Conservation (phyloP, 1,140 invertebrate species). For the Planococcus citri region DNA sequence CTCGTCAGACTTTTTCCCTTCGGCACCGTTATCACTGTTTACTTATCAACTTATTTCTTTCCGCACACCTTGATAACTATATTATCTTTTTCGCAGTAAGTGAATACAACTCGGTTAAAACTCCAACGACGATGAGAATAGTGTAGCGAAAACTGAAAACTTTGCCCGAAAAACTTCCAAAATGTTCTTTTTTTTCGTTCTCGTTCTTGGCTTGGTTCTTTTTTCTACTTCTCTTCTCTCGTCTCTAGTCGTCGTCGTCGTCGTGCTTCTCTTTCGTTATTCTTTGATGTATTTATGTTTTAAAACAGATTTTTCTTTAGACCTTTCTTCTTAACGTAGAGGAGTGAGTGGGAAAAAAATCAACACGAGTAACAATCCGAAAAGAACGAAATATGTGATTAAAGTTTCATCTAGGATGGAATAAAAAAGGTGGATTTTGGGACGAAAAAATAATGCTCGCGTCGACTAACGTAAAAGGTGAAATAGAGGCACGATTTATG, state of each 20-base stretch:
- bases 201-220: background rate
- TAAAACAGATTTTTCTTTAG: background rate
- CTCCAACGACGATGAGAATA: background rate
- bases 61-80: conserved; percentile 1
- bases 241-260: too few relatives aligned
- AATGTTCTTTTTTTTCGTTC: conserved; percentile 6
- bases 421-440: too few relatives aligned
- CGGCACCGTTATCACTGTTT: conserved; percentile 14
- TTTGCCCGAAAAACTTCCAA: background rate
- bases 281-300: conserved; percentile 17
- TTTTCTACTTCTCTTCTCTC: background rate
- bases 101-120: background rate
- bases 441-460: too few relatives aligned
- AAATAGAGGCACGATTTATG: too few relatives aligned
- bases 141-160: background rate
- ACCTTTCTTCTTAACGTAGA: too few relatives aligned
- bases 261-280: background rate
- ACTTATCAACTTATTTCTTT: conserved; percentile 20
- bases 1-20: conserved; percentile 15
- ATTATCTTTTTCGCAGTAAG: conserved; percentile 2
- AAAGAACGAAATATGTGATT: too few relatives aligned
- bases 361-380: too few relatives aligned
- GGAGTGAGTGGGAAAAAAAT: too few relatives aligned
- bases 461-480: too few relatives aligned
- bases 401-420: too few relatives aligned